Base-by-base conservation (phyloP, 2,797 vertebrate species). In the Catamblyrhynchus diadema region DNA sequence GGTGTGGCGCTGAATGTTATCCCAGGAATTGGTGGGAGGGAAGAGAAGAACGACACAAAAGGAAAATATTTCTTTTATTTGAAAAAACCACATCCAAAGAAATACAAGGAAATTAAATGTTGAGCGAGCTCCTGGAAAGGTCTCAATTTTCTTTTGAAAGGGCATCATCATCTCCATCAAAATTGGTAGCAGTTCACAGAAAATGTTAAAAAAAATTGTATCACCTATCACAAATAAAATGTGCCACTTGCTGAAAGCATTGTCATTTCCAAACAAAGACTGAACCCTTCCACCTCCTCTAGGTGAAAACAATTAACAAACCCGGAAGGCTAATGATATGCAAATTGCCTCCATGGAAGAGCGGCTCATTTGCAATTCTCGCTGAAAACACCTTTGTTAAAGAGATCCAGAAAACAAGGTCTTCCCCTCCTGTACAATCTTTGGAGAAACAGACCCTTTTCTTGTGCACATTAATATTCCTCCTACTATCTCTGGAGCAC, bases 261-360 rank as follows among this genome's bases (percentile, higher is more conserved):
- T 95, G 89, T 91, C 93, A 93, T 94, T 91, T 90, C 83, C 85
- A 92, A 95, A 96, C 72, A 94, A 94, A 93, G 87, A 91, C 50
- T 86, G 88, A 97, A 93, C 90, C 41, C 75, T 96, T 94, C 95
- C 81, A 90, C 94, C 95, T 97, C 90, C 87, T 96, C 89, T 82
- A 84, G 90, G 81, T 95, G 94, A 95, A 97, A 95, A 94, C 77
- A 94, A 96, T 96, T 96, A 97, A 90, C 74, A 91, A 95, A 95
- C 84, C 54, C 57, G 65, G 75, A 93, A 97, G 54, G 91, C 75
- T 97, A 96, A 97, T 96, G 82, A 78, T 78, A 97, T 97, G 96
- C 87, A 97, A 97, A 97, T 97, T 97, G 85, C 86, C 41, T 95
- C 53, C 37, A 8, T 50, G 81, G 79, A 96, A 96, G 66, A 89